phyloP scores from a whole-genome alignment of 2,113 vertebrate genomes.

The Notothenia rossii region DNA sequence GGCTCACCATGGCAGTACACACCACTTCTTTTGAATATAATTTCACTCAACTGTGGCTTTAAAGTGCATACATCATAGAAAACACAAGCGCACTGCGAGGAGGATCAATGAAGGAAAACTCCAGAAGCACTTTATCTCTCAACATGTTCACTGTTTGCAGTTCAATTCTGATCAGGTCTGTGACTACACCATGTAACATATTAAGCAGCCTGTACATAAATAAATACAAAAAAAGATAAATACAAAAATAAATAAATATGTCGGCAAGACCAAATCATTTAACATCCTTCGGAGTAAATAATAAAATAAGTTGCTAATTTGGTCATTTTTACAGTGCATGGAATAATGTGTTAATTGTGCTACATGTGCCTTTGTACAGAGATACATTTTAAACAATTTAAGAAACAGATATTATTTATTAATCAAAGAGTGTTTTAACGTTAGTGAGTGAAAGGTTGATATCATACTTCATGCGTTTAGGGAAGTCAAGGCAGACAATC shows the following conservation, averaged over 20 bases:
- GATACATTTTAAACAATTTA: background rate
- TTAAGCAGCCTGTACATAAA: slow-evolving; percentile 27
- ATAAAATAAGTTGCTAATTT: slow-evolving; percentile 1
- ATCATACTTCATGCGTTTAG: background rate
- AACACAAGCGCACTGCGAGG: slow-evolving; percentile 35
- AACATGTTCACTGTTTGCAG: slow-evolving; percentile 10
- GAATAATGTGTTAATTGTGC: background rate
- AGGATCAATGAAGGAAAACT: slow-evolving; percentile 1
- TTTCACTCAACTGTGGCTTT: slow-evolving; percentile 42
- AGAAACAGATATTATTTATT: background rate
- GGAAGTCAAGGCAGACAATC: background rate
- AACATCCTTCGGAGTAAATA: background rate
- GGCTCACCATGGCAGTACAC: slow-evolving; percentile 18
- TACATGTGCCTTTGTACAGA: slow-evolving; percentile 24
- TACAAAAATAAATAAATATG: slow-evolving; percentile 25
- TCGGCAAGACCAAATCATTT: background rate
- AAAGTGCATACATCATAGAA: slow-evolving; percentile 46
- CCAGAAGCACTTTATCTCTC: background rate
- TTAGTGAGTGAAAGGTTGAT: background rate
- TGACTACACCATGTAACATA: background rate
- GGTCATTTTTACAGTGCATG: slow-evolving; percentile 16
- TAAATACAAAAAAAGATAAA: slow-evolving; percentile 17
- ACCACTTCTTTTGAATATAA: slow-evolving; percentile 4
- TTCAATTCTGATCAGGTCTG: background rate
- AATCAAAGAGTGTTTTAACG: background rate